phyloP scores from a whole-genome alignment of 2,797 vertebrate species.

The Oceanodroma leucorhoa region DNA sequence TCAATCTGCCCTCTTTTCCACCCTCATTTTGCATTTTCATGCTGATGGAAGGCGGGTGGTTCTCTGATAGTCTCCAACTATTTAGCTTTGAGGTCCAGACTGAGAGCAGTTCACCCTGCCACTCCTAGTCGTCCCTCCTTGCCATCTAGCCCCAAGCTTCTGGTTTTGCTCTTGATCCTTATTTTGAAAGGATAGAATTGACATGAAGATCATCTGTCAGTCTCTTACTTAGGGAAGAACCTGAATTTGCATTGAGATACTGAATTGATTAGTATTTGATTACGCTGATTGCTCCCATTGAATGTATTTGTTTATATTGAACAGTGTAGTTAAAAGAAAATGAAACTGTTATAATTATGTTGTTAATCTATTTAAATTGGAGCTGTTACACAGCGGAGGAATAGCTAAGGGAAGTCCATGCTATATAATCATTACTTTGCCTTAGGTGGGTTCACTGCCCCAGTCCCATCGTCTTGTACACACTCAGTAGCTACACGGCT shows the following conservation, averaged over 20 bases:
- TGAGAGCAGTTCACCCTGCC: background rate
- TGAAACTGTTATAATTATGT: fast-evolving
- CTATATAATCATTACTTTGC: fast-evolving
- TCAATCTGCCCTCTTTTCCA: background rate
- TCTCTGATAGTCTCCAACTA: background rate
- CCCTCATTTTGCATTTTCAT: background rate
- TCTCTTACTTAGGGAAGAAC: background rate
- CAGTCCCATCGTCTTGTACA: fast-evolving
- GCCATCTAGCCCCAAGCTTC: background rate
- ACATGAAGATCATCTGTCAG: too few species aligned
- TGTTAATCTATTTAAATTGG: fast-evolving
- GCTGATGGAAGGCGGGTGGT: background rate
- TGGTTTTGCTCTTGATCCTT: background rate
- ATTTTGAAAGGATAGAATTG: background rate
- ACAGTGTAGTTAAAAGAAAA: background rate
- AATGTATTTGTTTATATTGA: background rate
- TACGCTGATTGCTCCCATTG: background rate
- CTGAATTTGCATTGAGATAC: background rate
- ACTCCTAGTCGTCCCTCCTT: background rate
- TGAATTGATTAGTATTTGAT: background rate
- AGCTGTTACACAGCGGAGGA: fast-evolving
- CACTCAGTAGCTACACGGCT: fast-evolving
- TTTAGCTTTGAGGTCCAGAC: background rate
- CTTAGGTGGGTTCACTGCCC: background rate
- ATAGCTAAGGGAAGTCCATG: background rate